Percentiles rank a stretch among this genome's conserved stretches.
Evolutionary conservation across 2,797 vertebrate genomes (phyloP).

Genomic region (Agapornis canus): DNA sequence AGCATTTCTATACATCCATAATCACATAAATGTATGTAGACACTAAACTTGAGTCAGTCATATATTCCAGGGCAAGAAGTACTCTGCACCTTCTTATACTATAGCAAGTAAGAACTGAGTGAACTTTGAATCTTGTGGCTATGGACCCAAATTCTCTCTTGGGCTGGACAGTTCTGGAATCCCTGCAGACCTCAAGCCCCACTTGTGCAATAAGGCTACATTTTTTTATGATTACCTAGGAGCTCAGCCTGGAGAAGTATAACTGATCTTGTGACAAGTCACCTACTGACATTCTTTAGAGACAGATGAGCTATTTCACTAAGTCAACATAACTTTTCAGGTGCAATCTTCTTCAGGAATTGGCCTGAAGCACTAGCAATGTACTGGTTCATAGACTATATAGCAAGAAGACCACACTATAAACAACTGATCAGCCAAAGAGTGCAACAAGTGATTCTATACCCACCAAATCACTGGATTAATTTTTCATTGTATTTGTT

Average conservation of each 20-base stretch:
- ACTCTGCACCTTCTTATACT: neutral
- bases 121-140: neutral
- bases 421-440: neutral
- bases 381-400: neutral
- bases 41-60: neutral
- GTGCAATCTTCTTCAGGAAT: neutral
- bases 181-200: neutral
- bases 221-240: neutral
- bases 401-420: neutral
- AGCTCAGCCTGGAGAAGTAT: neutral
- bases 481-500: neutral
- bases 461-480: neutral
- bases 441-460: neutral
- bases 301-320: neutral
- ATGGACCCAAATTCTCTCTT: neutral
- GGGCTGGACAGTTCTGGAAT: neutral
- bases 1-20: neutral
- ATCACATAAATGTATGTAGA: neutral
- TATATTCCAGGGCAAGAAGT: neutral
- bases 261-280: neutral
- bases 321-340: neutral
- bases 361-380: neutral
- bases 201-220: neutral
- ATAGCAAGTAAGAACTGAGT: accelerated
- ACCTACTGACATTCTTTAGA: neutral